These are phyloP conservation scores for Heliconius cydno DNA, from an alignment of 2,888 invertebrate genomes.

Conservation along the genomic window DNA sequence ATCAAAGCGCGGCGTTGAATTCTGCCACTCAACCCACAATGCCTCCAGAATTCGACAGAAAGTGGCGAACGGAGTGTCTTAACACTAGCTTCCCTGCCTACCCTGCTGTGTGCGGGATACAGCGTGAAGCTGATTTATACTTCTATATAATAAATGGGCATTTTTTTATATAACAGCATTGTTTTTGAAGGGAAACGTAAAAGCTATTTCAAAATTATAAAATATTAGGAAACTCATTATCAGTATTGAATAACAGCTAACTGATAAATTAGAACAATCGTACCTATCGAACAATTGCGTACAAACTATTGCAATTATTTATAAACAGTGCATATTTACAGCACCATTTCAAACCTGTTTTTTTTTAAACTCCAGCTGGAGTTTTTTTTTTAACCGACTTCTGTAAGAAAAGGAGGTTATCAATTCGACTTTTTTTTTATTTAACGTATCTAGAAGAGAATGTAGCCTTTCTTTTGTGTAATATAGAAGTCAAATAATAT, in stretches of 20 bases:
- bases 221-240: slow-evolving; percentile 52
- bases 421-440: neutral
- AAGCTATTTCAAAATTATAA: neutral
- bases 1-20: no score
- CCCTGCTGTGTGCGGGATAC: no score
- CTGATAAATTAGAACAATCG: slow-evolving; percentile 71
- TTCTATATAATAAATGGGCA: neutral
- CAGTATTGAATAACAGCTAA: slow-evolving; percentile 56
- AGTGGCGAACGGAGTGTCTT: no score
- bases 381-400: slow-evolving; percentile 15
- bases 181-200: neutral
- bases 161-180: neutral
- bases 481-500: slow-evolving; percentile 1
- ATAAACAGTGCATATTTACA: slow-evolving; percentile 73
- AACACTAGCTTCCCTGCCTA: no score
- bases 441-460: slow-evolving; percentile 24
- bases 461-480: slow-evolving; percentile 18
- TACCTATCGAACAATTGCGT: slow-evolving; percentile 58
- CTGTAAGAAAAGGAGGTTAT: no score
- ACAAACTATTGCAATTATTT: slow-evolving; percentile 71
- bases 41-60: no score
- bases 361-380: slow-evolving; percentile 7
- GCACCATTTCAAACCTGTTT: slow-evolving; percentile 62
- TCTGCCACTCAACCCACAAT: no score
- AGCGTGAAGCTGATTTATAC: no score